Base-by-base conservation (phyloP, 92 coral and sea anemone genomes). In the Micromussa lordhowensis region DNA sequence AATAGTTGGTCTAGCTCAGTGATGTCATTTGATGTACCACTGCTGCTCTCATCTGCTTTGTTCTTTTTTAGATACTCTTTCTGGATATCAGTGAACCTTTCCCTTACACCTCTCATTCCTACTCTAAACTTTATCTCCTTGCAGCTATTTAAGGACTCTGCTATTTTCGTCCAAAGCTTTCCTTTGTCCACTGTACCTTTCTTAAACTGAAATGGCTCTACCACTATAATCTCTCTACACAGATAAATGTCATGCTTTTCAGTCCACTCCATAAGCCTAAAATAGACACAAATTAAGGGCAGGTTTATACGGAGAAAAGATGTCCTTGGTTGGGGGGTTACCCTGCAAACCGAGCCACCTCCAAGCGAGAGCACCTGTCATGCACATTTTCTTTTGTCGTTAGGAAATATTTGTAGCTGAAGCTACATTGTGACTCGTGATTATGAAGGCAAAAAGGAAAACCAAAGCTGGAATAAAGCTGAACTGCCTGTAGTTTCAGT, bases 261-360 rank as follows among this genome's bases (percentile, higher is more conserved):
- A 22, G 94, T 91, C 91, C 94, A 91, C 85, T 87, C 94, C 93
- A 91, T 87, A 11, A 77, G 68, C 68, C 68, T 61, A 61, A n/a
- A n/a, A n/a, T n/a, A n/a, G n/a, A n/a, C n/a, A n/a, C n/a, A n/a
- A n/a, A n/a, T n/a, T n/a, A n/a, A 61, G 22, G 68, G 68, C 24
- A 14, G 22, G 22, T 0, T 17, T 61, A 61, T 18, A 61, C 26
- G 68, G 68, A 19, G 64, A 61, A 61, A 61, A 61, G 68, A 61
- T 61, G 68, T 13, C 68, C 64, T 61, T 61, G 68, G 68, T 5
- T 1, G 68, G 68, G 16, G 22, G 68, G 68, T 17, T 61, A 61
- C 68, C 68, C 68, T 17, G n/a, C 68, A 13, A 61, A 14, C 68
- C 21, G n/a, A 6, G 68, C 21, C 1, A 61, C 21, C 68, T 61